Evolutionary conservation across 2,113 vertebrate genomes (phyloP).

Genomic region (Tragelaphus scriptus): DNA sequence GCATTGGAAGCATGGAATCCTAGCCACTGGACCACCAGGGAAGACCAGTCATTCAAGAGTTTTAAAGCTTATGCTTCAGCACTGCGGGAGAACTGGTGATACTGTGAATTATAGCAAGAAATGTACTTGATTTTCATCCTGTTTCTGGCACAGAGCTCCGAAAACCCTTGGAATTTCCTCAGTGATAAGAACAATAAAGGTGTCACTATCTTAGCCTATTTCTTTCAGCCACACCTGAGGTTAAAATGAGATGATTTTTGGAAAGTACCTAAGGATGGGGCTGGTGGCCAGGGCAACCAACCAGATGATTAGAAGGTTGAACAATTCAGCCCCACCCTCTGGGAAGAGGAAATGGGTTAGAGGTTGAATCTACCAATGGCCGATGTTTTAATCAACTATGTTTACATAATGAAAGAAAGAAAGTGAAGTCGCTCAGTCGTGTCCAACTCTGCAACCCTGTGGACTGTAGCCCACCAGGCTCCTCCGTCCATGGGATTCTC

Average conservation of each 20-base stretch:
- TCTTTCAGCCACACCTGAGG: neutral
- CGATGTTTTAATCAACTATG: neutral
- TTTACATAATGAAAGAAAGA: neutral
- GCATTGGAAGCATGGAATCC: neutral
- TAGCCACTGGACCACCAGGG: neutral
- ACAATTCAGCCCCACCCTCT: neutral
- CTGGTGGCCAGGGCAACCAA: neutral
- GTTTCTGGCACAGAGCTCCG: neutral
- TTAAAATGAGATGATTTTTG: neutral
- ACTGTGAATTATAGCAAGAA: neutral
- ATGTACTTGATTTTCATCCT: neutral
- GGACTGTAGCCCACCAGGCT: too few relatives aligned
- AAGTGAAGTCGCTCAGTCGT: too few relatives aligned
- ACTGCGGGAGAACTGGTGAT: neutral
- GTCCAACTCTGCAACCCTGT: accelerated
- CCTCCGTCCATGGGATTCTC: too few relatives aligned
- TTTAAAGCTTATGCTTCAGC: neutral
- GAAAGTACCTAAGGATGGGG: neutral
- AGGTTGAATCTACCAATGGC: neutral
- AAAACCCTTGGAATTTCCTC: neutral
- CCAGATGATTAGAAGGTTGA: neutral
- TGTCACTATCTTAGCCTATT: neutral
- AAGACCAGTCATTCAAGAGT: neutral
- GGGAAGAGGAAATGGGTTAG: neutral
- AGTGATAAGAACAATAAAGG: neutral